phyloP scores from a whole-genome alignment of 1,140 invertebrate species.

The Hyles euphorbiae region DNA sequence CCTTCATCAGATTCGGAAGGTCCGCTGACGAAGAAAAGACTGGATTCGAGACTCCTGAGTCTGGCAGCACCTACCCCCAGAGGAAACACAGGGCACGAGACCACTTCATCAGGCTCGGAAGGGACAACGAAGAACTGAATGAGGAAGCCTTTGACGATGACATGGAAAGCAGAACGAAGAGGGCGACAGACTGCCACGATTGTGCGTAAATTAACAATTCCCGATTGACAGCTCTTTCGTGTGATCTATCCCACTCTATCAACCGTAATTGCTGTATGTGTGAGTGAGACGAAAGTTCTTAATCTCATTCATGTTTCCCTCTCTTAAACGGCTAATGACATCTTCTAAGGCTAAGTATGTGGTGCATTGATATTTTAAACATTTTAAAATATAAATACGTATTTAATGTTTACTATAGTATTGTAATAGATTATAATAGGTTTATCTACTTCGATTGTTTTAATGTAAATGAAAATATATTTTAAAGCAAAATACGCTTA shows the following conservation, averaged over 20 bases:
- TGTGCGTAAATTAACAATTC: slow-evolving; percentile 22
- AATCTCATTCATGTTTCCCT: background rate
- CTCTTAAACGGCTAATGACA: slow-evolving; percentile 17
- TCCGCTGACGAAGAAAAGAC: slow-evolving; percentile 44
- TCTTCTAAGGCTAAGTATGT: slow-evolving; percentile 27
- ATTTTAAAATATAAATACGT: too few species aligned
- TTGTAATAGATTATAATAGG: background rate
- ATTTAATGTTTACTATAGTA: too few species aligned
- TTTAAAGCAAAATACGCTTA: slow-evolving; percentile 30
- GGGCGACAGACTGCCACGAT: slow-evolving; percentile 47
- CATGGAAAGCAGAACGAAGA: slow-evolving; percentile 47
- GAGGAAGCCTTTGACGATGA: slow-evolving; percentile 45
- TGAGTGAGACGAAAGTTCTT: too few species aligned
- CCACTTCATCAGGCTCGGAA: slow-evolving; percentile 61
- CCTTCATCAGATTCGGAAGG: slow-evolving; percentile 59
- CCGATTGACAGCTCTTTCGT: background rate
- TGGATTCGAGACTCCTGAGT: slow-evolving; percentile 44
- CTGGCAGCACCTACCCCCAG: slow-evolving; percentile 49
- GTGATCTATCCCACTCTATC: background rate
- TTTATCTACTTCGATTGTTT: background rate
- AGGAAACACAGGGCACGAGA: slow-evolving; percentile 59
- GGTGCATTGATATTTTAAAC: slow-evolving; percentile 29
- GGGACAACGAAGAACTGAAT: slow-evolving; percentile 54
- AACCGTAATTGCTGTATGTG: background rate
- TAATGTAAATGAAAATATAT: slow-evolving; percentile 6